phyloP scores from a whole-genome alignment of 2,113 vertebrate species.

The Pogona vitticeps region DNA sequence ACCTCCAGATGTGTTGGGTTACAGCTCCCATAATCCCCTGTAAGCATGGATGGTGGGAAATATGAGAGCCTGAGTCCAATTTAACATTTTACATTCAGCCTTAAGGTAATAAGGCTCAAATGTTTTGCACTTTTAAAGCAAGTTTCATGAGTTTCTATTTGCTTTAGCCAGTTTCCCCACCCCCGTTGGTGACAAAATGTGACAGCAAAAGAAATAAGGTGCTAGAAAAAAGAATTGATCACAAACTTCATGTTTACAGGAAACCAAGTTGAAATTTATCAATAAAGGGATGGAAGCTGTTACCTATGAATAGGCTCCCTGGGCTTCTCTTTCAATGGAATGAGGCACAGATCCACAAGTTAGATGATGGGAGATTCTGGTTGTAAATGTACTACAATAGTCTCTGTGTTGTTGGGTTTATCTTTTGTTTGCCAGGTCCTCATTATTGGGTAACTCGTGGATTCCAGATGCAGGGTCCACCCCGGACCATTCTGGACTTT shows the following conservation, averaged over 20 bases:
- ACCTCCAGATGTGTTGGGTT: not conserved
- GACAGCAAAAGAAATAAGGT: not conserved
- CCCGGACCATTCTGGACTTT: conserved; percentile 63
- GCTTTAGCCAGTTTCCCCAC: not conserved
- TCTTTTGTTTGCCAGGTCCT: conserved; percentile 48
- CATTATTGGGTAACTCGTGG: conserved; percentile 68
- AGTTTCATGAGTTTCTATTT: not conserved
- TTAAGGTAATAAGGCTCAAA: not conserved
- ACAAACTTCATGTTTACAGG: not conserved
- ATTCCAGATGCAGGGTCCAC: conserved; percentile 64
- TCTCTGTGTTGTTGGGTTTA: not conserved
- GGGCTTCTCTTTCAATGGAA: not conserved
- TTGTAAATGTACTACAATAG: not conserved
- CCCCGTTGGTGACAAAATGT: too few species aligned
- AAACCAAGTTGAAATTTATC: not conserved
- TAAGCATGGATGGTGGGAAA: not conserved
- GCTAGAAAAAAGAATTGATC: not conserved
- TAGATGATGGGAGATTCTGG: not conserved
- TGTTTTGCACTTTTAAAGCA: not conserved
- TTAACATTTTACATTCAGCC: too few species aligned
- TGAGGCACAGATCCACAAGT: not conserved
- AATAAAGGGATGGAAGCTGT: too few species aligned
- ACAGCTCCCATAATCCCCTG: too few species aligned
- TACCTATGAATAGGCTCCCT: not conserved
- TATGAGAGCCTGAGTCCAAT: not conserved